Conservation (phyloP, 2,888 invertebrate genomes). For the Lasioglossum villosulum region DNA sequence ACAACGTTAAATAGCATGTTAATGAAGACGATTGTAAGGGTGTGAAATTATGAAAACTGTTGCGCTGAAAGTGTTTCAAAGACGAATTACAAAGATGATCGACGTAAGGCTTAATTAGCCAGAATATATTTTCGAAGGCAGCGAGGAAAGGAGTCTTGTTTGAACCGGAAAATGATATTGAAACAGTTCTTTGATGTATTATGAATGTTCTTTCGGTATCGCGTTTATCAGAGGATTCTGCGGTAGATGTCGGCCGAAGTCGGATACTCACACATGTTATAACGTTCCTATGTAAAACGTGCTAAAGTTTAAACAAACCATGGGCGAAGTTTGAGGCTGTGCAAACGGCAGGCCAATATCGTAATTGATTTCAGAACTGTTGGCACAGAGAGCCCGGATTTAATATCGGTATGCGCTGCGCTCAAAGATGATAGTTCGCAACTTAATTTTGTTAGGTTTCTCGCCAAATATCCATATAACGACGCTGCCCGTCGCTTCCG, state of each 20-base stretch:
- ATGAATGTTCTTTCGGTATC: background rate
- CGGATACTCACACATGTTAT: background rate
- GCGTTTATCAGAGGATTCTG: background rate
- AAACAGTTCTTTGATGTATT: background rate
- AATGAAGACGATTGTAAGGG: background rate
- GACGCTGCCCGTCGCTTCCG: conserved; percentile 1
- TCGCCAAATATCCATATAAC: conserved; percentile 39
- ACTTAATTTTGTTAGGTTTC: conserved; percentile 54
- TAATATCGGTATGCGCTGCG: conserved; percentile 52
- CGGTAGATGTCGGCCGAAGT: background rate
- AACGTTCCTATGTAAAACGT: conserved; percentile 21
- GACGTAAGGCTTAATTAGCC: background rate
- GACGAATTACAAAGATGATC: background rate
- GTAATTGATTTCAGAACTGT: conserved; percentile 79
- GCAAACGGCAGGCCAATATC: conserved; percentile 80
- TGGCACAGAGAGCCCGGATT: conserved; percentile 74
- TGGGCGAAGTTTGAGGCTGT: conserved; percentile 67
- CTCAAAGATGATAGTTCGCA: conserved; percentile 40
- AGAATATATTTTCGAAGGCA: background rate
- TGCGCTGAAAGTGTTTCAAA: background rate
- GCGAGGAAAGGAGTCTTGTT: background rate
- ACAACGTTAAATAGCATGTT: background rate
- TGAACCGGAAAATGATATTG: background rate
- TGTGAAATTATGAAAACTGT: background rate
- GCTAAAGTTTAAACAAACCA: conserved; percentile 34